Evolutionary conservation across 2,888 invertebrate genomes (phyloP).

Genomic region (Phoenoteleia sp.): DNA sequence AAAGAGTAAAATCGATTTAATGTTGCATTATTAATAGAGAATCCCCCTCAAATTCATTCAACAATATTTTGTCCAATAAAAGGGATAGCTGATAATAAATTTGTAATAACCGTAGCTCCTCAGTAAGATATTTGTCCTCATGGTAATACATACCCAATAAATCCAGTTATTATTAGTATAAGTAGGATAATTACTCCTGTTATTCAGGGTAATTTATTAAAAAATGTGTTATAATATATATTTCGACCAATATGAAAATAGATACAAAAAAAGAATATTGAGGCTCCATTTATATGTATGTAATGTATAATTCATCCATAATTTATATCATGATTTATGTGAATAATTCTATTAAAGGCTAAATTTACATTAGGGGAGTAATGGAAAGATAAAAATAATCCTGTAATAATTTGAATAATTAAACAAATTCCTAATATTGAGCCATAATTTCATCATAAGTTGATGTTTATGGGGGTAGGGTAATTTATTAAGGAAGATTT

Average conservation of each 20-base stretch:
- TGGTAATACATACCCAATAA: slow-evolving; percentile 93
- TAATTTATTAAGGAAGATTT: slow-evolving; percentile 89
- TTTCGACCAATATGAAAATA: slow-evolving; percentile 91
- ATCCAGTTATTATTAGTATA: slow-evolving; percentile 91
- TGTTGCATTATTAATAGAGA: slow-evolving; percentile 91
- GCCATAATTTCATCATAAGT: slow-evolving; percentile 91
- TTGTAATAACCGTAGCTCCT: slow-evolving; percentile 94
- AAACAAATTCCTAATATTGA: slow-evolving; percentile 89
- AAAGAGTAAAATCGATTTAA: slow-evolving; percentile 93
- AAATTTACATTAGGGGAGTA: slow-evolving; percentile 89
- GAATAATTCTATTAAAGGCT: slow-evolving; percentile 90
- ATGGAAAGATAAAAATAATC: slow-evolving; percentile 91
- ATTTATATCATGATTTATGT: slow-evolving; percentile 91
- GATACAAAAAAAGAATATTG: slow-evolving; percentile 91
- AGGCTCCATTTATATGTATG: slow-evolving; percentile 91
- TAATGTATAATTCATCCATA: slow-evolving; percentile 90
- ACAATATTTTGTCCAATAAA: slow-evolving; percentile 90
- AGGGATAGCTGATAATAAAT: slow-evolving; percentile 91
- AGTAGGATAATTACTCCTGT: slow-evolving; percentile 90
- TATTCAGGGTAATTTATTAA: slow-evolving; percentile 89
- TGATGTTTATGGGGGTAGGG: slow-evolving; percentile 89
- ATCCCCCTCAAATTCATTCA: slow-evolving; percentile 92
- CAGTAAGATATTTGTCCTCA: slow-evolving; percentile 95
- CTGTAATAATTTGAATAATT: slow-evolving; percentile 90
- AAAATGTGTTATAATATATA: slow-evolving; percentile 88